Evolutionary conservation across 2,888 invertebrate species (phyloP).

Genomic region (Microdon myrmicae): DNA sequence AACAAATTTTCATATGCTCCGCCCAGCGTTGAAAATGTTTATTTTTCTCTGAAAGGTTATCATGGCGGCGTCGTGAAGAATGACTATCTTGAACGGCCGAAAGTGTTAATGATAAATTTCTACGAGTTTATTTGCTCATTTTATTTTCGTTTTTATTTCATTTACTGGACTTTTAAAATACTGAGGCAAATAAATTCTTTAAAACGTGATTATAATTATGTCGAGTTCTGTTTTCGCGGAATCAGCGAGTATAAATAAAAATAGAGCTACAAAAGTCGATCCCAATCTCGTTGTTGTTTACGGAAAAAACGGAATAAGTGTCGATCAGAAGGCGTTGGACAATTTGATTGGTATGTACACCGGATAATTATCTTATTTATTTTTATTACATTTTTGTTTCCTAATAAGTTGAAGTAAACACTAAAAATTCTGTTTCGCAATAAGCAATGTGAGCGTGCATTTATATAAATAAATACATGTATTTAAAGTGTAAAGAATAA

Average conservation of each 20-base stretch:
- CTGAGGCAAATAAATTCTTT: too few relatives aligned
- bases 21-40: constrained; percentile 45
- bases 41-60: constrained; percentile 43
- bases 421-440: too few relatives aligned
- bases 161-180: too few relatives aligned
- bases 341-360: constrained; percentile 80
- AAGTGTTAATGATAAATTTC: too few relatives aligned
- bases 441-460: too few relatives aligned
- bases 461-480: too few relatives aligned
- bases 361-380: not conserved
- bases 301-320: constrained; percentile 86
- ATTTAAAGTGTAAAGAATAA: too few relatives aligned
- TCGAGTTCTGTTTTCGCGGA: constrained; percentile 66
- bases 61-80: constrained; percentile 44
- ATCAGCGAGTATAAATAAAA: constrained; percentile 41
- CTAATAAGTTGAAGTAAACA: too few relatives aligned
- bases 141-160: constrained; percentile 25
- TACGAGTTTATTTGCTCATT: too few relatives aligned
- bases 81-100: not conserved
- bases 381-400: too few relatives aligned
- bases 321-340: constrained; percentile 82
- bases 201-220: constrained; percentile 58
- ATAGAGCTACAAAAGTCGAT: constrained; percentile 51
- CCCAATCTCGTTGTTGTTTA: constrained; percentile 79
- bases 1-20: constrained; percentile 14